A percentile compares a stretch with the other conserved stretches of the same genome.
phyloP scores from a whole-genome alignment of 1,140 invertebrate species.

The Zeugodacus cucurbitae region DNA sequence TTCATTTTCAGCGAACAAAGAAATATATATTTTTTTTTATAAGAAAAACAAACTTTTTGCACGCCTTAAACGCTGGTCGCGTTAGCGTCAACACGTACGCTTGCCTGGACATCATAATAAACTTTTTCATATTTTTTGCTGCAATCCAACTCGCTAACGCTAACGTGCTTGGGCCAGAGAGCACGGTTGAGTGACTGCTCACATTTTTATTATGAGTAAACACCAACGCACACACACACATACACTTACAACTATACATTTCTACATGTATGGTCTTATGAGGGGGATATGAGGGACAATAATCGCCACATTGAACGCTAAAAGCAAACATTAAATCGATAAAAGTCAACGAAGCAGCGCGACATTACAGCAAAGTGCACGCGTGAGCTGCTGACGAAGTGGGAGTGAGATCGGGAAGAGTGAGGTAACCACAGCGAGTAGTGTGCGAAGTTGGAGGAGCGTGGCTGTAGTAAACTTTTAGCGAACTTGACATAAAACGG shows the following conservation, averaged over 20 bases:
- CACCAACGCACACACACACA: not conserved
- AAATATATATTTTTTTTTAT: not conserved
- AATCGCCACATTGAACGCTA: not conserved
- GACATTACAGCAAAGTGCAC: conserved; percentile 2
- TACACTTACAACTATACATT: not conserved
- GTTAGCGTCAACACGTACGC: not conserved
- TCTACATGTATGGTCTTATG: not conserved
- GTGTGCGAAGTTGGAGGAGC: not conserved
- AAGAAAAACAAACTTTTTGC: not conserved
- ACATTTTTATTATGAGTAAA: not conserved
- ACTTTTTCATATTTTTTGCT: not conserved
- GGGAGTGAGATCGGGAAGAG: not conserved
- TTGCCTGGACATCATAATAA: not conserved
- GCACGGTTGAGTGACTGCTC: not conserved
- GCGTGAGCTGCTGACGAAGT: not conserved
- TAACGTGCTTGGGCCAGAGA: not conserved
- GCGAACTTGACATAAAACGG: not conserved
- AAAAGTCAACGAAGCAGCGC: not conserved
- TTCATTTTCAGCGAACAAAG: not conserved
- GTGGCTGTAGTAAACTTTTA: not conserved
- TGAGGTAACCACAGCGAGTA: not conserved
- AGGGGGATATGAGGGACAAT: not conserved
- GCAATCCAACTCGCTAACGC: not conserved
- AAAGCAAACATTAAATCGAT: conserved; percentile 18
- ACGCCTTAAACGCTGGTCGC: not conserved